phyloP scores from a whole-genome alignment of 2,113 vertebrate species.

The Chiloscyllium plagiosum region DNA sequence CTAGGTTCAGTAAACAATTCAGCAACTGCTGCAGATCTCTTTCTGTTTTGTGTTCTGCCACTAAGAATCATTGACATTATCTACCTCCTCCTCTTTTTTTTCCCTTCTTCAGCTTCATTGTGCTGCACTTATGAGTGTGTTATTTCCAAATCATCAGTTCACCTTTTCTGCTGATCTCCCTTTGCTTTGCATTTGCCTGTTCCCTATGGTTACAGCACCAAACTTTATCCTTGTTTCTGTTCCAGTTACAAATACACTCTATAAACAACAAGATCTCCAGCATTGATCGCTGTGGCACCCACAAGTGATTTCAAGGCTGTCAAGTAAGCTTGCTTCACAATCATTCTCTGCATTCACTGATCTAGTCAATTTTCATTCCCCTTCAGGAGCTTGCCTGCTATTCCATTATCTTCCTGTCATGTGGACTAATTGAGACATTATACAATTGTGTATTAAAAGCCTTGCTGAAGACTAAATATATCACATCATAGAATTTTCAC shows the following conservation, averaged over 20 bases:
- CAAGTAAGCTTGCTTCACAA: background rate
- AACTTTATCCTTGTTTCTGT: background rate
- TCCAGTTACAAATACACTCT: background rate
- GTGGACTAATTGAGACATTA: background rate
- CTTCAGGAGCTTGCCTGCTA: background rate
- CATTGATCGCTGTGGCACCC: background rate
- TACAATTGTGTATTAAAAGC: background rate
- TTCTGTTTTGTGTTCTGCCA: background rate
- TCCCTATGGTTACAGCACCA: background rate
- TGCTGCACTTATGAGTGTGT: background rate
- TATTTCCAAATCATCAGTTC: background rate
- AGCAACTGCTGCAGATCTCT: background rate
- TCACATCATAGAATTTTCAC: background rate
- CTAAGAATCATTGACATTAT: background rate
- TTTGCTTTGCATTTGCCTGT: background rate
- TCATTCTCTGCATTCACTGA: background rate
- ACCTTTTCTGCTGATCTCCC: background rate
- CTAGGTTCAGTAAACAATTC: background rate
- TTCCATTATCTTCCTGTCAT: background rate
- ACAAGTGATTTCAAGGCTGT: background rate
- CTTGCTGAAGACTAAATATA: constrained; percentile 1
- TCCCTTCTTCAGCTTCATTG: background rate
- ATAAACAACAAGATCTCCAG: background rate
- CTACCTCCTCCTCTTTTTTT: background rate
- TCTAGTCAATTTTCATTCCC: background rate